Percentiles rank a stretch among this genome's conserved stretches.
Evolutionary conservation across 1,140 invertebrate species (phyloP).

Genomic region (Caenorhabditis brenneri): DNA sequence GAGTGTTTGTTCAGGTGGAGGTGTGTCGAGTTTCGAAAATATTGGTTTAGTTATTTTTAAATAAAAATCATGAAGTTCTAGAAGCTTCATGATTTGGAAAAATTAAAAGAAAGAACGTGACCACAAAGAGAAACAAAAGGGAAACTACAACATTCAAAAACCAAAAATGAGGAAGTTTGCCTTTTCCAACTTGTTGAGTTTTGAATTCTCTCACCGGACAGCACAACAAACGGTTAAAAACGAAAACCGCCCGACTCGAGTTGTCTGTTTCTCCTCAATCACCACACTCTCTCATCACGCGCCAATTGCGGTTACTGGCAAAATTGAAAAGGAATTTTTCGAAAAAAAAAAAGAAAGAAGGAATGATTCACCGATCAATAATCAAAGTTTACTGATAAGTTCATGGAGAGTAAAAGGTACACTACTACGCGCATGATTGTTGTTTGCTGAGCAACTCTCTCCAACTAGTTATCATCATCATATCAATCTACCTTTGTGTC

Average conservation of each 20-base stretch:
- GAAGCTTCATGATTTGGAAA: background rate
- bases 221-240: constrained; percentile 10
- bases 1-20: constrained; percentile 31
- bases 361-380: constrained; percentile 24
- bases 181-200: too few relatives aligned
- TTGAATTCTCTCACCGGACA: background rate
- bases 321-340: background rate
- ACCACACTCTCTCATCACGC: background rate
- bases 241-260: constrained; percentile 13
- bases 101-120: background rate
- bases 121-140: background rate
- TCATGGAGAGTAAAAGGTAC: background rate
- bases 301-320: constrained; percentile 18
- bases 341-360: background rate
- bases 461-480: background rate
- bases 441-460: constrained; percentile 16
- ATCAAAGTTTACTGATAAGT: constrained; percentile 37
- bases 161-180: constrained; percentile 14
- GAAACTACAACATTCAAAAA: constrained; percentile 14
- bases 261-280: background rate
- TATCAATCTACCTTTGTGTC: constrained; percentile 1
- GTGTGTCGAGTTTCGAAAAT: background rate
- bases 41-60: too few relatives aligned
- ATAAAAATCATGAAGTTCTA: background rate
- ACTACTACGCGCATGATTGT: background rate